Evolutionary conservation across 2,113 vertebrate species (phyloP).

Genomic region (Vulpes ferrilata): DNA sequence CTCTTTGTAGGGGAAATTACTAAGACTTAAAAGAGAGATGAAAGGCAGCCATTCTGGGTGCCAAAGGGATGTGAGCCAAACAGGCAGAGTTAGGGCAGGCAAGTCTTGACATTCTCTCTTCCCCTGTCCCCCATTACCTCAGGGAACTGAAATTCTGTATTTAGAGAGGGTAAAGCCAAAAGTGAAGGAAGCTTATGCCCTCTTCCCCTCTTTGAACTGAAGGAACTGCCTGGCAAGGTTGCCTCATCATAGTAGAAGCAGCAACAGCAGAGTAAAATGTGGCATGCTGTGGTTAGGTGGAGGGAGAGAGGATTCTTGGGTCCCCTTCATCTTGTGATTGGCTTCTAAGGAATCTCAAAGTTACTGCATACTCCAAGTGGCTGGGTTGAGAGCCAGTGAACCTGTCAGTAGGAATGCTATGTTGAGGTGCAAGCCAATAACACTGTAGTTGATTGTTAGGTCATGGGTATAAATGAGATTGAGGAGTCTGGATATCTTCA

Average conservation of each 20-base stretch:
- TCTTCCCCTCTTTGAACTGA: background rate
- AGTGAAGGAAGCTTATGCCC: background rate
- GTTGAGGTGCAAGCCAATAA: background rate
- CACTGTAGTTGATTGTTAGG: background rate
- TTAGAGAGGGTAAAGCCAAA: background rate
- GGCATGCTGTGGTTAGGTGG: background rate
- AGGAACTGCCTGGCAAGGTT: background rate
- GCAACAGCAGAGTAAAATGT: background rate
- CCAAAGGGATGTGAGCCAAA: conserved; percentile 3
- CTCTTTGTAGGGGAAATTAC: conserved; percentile 24
- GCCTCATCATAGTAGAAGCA: background rate
- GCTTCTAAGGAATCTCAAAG: conserved; percentile 20
- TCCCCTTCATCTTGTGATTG: conserved; percentile 1
- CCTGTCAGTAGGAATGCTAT: background rate
- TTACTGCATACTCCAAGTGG: background rate
- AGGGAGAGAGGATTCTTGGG: conserved; percentile 2
- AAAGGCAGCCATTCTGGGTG: background rate
- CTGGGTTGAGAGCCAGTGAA: background rate
- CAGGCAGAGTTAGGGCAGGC: background rate
- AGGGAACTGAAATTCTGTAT: background rate
- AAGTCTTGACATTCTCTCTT: background rate
- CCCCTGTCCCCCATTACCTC: background rate
- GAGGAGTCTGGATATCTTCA: background rate
- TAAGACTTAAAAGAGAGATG: conserved; percentile 41
- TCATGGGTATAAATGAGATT: conserved; percentile 1